These are phyloP conservation scores for Phylloscopus whistleri DNA, from an alignment of 2,113 vertebrate genomes.

Conservation along the genomic window DNA sequence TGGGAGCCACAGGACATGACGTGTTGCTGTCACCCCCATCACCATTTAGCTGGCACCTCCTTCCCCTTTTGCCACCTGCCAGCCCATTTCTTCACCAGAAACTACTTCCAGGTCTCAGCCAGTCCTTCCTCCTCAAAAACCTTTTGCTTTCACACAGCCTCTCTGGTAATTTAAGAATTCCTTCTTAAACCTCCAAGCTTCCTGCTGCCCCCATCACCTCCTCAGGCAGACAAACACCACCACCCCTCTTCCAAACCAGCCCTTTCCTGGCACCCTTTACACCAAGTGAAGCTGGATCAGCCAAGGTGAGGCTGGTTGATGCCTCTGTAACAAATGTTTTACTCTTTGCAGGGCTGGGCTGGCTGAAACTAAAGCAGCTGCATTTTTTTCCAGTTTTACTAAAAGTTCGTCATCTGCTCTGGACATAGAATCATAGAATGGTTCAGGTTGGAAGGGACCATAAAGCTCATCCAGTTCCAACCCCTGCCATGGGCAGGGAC, in stretches of 20 bases:
- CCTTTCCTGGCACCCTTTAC: neutral
- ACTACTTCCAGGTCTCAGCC: neutral
- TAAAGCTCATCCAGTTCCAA: neutral
- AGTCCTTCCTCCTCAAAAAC: neutral
- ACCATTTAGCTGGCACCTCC: neutral
- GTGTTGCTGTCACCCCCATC: neutral
- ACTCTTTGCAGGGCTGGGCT: no score
- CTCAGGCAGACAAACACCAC: neutral
- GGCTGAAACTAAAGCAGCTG: neutral
- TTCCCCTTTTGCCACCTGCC: neutral
- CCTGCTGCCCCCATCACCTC: neutral
- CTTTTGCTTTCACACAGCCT: neutral
- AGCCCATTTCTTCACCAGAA: neutral
- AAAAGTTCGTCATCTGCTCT: neutral
- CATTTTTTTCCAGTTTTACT: neutral
- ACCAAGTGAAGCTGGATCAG: neutral
- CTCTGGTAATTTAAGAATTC: neutral
- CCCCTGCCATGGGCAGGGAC: neutral
- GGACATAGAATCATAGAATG: neutral
- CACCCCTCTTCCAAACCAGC: neutral
- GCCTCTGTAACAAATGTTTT: neutral
- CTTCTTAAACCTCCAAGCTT: neutral
- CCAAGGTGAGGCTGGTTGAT: neutral
- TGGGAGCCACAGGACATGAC: no score
- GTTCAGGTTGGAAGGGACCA: neutral